Evolutionary conservation across 1,140 invertebrate genomes (phyloP), one percentile per base, ranked within the genome.

Genomic region (Pentalonia nigronervosa): DNA sequence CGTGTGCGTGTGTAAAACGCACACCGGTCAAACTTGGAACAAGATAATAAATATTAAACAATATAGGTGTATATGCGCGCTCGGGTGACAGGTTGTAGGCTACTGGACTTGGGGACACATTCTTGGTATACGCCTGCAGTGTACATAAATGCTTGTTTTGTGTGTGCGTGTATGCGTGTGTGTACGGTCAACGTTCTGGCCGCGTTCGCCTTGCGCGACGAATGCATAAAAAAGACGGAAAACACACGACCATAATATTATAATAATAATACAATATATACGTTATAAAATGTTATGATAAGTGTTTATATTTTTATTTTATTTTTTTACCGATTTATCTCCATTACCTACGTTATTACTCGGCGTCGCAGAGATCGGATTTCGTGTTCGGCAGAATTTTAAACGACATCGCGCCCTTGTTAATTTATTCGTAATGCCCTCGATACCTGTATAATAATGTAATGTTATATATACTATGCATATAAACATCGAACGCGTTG

Each of bases 91-190:
- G 91, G 76, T 86, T 41, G 34, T 30, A 41, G 76, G 91, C 91
- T 93, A 93, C 91, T 48, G 91, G 91, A 93, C 91, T 93, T 93
- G 91, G 91, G 67, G 91, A 93, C 91, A 91, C 50, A 86, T 93
- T 93, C 91, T 93, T 45, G n/a, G 47, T 41, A 6, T 90, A 83
- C 36, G 81, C n/a, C 60, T n/a, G 60, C 60, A n/a, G 60, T 76
- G 60, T 76, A 67, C 60, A n/a, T n/a, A 76, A 84, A 25, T 30
- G 36, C 41, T 21, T 45, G 9, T 84, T 0, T 25, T 17, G 9
- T 17, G 81, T 23, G 36, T 23, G 23, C 9, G 21, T 2, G 36
- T 36, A 21, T 23, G 34, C 7, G 36, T 23, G 60, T n/a, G n/a
- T 2, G 11, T 0, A 14, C 47, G 47, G 86, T 87, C 47, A 34